Conservation (phyloP, 2,888 invertebrate species). For the Itoplectis maculator region DNA sequence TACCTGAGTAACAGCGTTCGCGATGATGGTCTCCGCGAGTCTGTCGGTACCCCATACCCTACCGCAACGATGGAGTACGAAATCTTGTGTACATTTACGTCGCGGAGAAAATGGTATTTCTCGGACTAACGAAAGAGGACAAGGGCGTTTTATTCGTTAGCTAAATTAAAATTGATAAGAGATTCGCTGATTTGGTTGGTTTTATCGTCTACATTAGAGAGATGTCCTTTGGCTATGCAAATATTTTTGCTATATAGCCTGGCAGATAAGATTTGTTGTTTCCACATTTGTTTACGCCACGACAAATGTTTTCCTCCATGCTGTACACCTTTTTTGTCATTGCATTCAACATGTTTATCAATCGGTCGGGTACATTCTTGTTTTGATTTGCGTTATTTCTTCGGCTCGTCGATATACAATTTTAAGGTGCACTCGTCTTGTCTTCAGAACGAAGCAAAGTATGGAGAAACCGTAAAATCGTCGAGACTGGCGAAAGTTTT, state of each 20-base stretch:
- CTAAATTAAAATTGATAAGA: too few species aligned
- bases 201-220: too few species aligned
- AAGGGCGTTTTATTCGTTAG: too few species aligned
- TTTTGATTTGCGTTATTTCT: conserved; percentile 1
- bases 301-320: too few species aligned
- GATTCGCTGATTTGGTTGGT: too few species aligned
- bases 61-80: not conserved
- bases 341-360: too few species aligned
- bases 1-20: not conserved
- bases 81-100: too few species aligned
- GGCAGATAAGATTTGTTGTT: too few species aligned
- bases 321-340: too few species aligned
- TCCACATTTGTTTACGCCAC: not conserved
- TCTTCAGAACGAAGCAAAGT: conserved; percentile 55
- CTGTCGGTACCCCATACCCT: not conserved
- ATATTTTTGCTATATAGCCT: too few species aligned
- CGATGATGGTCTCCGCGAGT: not conserved
- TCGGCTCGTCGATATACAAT: conserved; percentile 50
- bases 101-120: too few species aligned
- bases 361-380: too few species aligned
- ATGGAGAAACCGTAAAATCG: conserved; percentile 58
- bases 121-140: not conserved
- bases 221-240: not conserved
- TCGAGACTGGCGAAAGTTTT: conserved; percentile 75
- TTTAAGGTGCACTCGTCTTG: conserved; percentile 71